Percentiles rank a stretch among this genome's conserved stretches.
phyloP scores from a whole-genome alignment of 2,113 vertebrate species.

The Cyanoliseus patagonus region DNA sequence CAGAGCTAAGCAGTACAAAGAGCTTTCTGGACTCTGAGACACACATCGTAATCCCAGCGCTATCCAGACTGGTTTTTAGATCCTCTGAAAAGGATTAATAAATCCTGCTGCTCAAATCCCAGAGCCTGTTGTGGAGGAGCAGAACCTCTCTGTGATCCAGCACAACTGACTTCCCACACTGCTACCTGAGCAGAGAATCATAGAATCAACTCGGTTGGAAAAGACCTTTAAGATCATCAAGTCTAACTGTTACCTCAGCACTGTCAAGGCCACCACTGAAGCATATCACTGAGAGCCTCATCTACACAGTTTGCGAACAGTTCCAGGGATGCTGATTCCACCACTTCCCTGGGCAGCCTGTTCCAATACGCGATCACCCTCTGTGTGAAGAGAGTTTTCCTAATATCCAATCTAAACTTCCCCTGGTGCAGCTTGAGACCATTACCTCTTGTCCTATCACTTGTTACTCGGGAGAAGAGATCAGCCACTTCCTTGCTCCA shows the following conservation, averaged over 20 bases:
- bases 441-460: neutral
- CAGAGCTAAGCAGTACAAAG: neutral
- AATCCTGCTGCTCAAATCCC: neutral
- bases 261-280: neutral
- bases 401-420: neutral
- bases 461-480: neutral
- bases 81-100: neutral
- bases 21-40: neutral
- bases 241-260: neutral
- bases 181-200: neutral
- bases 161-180: rapidly evolving
- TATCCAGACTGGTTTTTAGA: neutral
- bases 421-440: neutral
- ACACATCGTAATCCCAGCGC: neutral
- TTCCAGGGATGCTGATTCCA: neutral
- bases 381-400: neutral
- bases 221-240: neutral
- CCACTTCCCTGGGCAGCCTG: neutral
- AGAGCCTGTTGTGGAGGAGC: neutral
- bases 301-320: neutral
- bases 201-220: neutral
- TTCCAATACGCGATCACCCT: neutral
- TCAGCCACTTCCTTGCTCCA: neutral
- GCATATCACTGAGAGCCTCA: neutral
- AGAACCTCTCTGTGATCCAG: neutral